A percentile compares a stretch with the other conserved stretches of the same genome.
phyloP scores from a whole-genome alignment of 2,888 invertebrate species.

The Drosophila phalerata region DNA sequence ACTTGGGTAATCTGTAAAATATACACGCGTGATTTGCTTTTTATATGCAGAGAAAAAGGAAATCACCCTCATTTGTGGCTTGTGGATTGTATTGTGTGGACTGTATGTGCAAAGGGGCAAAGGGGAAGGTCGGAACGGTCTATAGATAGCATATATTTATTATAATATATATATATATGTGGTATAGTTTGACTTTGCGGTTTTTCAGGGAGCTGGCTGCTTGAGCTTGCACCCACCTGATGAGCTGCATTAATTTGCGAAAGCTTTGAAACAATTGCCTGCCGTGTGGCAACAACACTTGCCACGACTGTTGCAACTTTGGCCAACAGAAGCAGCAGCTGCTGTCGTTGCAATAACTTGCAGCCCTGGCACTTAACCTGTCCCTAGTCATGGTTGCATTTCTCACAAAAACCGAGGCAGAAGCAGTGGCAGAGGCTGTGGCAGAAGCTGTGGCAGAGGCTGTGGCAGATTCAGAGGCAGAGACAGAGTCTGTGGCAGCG shows the following conservation, averaged over 20 bases:
- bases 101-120: conserved; percentile 9
- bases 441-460: conserved; percentile 30
- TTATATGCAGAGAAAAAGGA: conserved; percentile 1
- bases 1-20: conserved; percentile 86
- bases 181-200: not conserved
- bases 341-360: conserved; percentile 14
- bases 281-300: conserved; percentile 54
- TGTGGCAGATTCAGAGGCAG: conserved; percentile 22
- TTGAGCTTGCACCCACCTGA: conserved; percentile 80
- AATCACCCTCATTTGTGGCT: not conserved
- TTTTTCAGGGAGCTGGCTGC: conserved; percentile 37
- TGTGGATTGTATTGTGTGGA: conserved; percentile 6
- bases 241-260: conserved; percentile 80
- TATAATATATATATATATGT: not conserved
- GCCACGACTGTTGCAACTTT: conserved; percentile 36
- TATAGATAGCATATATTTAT: conserved; percentile 2
- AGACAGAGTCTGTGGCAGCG: conserved; percentile 30
- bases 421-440: conserved; percentile 4
- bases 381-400: conserved; percentile 47
- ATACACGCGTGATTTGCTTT: conserved; percentile 61
- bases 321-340: conserved; percentile 33
- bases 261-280: conserved; percentile 73
- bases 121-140: not conserved
- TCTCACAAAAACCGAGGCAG: not conserved
- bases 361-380: conserved; percentile 33